A percentile compares a stretch with the other conserved stretches of the same genome.
Evolutionary conservation across 2,113 vertebrate species (phyloP).

Genomic region (Rhabdomys dilectus): DNA sequence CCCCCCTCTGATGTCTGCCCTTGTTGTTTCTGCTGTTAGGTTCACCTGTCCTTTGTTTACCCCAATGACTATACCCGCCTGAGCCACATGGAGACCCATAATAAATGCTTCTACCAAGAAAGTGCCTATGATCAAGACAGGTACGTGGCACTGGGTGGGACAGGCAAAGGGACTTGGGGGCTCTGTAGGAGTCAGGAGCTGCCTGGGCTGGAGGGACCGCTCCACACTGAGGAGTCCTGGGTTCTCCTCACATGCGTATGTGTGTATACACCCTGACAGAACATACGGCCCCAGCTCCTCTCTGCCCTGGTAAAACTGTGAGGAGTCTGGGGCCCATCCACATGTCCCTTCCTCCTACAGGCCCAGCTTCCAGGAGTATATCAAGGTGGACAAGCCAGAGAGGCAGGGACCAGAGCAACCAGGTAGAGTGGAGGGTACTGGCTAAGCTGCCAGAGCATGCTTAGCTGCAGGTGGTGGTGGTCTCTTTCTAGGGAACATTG

Average conservation of each 20-base stretch:
- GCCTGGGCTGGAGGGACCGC: background rate
- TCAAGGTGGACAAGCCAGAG: conserved; percentile 86
- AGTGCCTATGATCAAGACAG: conserved; percentile 87
- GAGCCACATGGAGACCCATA: conserved; percentile 95
- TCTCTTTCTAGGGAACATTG: background rate
- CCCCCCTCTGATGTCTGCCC: background rate
- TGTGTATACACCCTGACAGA: background rate
- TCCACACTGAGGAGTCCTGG: background rate
- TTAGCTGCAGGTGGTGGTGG: background rate
- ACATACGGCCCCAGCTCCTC: background rate
- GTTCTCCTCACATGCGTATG: no score
- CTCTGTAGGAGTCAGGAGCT: background rate
- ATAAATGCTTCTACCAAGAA: conserved; percentile 94
- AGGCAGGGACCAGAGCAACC: conserved; percentile 75
- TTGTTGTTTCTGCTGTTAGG: conserved; percentile 84
- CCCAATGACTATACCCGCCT: conserved; percentile 97
- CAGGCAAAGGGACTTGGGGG: background rate
- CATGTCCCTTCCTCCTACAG: conserved; percentile 77
- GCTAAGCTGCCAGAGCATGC: background rate
- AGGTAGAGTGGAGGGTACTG: conserved; percentile 75
- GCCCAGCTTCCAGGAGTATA: conserved; percentile 89
- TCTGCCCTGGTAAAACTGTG: background rate
- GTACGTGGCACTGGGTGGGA: conserved; percentile 78
- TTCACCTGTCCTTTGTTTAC: conserved; percentile 94
- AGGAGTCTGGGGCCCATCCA: fast-evolving